Evolutionary conservation across 2,797 vertebrate genomes (phyloP).

Genomic region (Epinephelus malabaricus): DNA sequence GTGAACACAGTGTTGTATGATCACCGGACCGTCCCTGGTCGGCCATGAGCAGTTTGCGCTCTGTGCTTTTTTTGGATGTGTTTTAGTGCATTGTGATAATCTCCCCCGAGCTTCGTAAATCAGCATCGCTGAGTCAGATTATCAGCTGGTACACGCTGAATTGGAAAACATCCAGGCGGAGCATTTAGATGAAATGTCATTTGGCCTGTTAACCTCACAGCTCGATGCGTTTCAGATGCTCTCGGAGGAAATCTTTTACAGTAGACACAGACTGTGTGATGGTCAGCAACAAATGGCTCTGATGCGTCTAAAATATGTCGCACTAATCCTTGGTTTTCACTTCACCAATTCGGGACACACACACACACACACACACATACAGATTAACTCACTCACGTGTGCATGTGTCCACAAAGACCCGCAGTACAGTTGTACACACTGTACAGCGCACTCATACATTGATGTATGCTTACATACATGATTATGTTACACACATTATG

Average conservation of each 20-base stretch:
- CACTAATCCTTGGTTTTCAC: constrained; percentile 19
- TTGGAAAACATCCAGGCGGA: constrained; percentile 63
- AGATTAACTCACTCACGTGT: constrained; percentile 11
- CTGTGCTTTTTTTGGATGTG: constrained; percentile 35
- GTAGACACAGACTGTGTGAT: neutral
- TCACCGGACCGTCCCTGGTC: neutral
- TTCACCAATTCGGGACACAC: neutral
- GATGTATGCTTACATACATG: neutral
- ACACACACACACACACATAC: neutral
- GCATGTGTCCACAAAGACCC: neutral
- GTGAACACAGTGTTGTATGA: neutral
- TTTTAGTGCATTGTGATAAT: constrained; percentile 72
- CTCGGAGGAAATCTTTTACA: constrained; percentile 35
- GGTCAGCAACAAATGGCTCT: constrained; percentile 8
- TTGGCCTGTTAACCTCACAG: constrained; percentile 55
- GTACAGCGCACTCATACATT: neutral
- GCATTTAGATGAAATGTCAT: constrained; percentile 63
- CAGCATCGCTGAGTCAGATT: constrained; percentile 73
- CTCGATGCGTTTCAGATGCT: constrained; percentile 44
- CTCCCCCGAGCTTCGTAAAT: constrained; percentile 66
- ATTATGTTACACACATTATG: neutral
- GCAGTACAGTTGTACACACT: neutral
- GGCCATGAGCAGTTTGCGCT: constrained; percentile 28
- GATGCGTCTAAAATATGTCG: constrained; percentile 11
- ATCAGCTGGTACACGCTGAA: constrained; percentile 63